Percentiles rank a stretch among this genome's conserved stretches.
Conservation (phyloP, 2,797 vertebrate genomes). For the Selene dorsalis region DNA sequence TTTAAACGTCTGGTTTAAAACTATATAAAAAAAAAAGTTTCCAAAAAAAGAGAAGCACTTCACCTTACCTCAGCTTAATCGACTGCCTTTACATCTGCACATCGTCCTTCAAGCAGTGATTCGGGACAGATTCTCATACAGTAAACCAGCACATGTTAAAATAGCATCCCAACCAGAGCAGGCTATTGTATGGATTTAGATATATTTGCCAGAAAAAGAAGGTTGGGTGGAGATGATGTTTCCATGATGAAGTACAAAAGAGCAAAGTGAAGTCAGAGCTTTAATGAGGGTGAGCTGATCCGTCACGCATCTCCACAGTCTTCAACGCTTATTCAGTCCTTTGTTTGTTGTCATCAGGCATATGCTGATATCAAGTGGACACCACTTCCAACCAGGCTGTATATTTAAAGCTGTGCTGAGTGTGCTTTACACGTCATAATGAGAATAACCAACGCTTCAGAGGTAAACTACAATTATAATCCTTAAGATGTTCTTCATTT, state of each 20-base stretch:
- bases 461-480: slow-evolving; percentile 34
- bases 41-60: slow-evolving; percentile 71
- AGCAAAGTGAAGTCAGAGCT: slow-evolving; percentile 19
- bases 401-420: slow-evolving; percentile 40
- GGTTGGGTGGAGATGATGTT: neutral
- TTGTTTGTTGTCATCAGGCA: slow-evolving; percentile 41
- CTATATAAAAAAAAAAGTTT: slow-evolving; percentile 1
- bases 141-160: slow-evolving; percentile 26
- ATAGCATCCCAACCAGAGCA: slow-evolving; percentile 9
- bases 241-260: slow-evolving; percentile 1
- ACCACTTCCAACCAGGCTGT: slow-evolving; percentile 44
- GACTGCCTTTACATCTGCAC: slow-evolving; percentile 79
- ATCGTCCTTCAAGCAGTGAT: slow-evolving; percentile 30
- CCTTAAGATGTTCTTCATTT: slow-evolving; percentile 32
- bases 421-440: slow-evolving; percentile 32
- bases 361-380: slow-evolving; percentile 10
- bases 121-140: slow-evolving; percentile 20
- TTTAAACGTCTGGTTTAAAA: slow-evolving; percentile 69
- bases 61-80: slow-evolving; percentile 80
- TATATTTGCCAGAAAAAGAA: slow-evolving; percentile 9
- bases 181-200: neutral
- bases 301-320: slow-evolving; percentile 2
- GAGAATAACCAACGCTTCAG: slow-evolving; percentile 11
- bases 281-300: neutral
- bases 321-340: slow-evolving; percentile 29